Evolutionary conservation across 1,140 invertebrate species (phyloP), one percentile per base, ranked within the genome.

Genomic region (Cyphomyrmex costatus): DNA sequence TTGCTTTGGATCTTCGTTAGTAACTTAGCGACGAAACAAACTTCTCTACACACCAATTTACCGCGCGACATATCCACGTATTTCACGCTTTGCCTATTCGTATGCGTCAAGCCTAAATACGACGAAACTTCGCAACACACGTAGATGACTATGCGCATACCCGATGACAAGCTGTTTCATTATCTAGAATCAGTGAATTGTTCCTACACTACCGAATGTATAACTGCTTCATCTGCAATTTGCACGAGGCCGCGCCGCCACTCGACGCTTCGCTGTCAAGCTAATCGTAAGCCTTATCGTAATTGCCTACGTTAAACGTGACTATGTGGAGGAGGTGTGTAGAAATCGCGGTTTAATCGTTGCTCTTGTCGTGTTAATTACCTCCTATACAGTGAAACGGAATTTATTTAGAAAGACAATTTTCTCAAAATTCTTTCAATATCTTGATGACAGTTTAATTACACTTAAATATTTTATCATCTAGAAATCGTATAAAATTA

Each of bases 241-340:
- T 87, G 79, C 88, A 87, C 86, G 79, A 79, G 79, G 27, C 76
- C 42, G 71, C 51, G 73, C 79, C 78, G 79, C 86, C 85, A 89
- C 86, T 89, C 88, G 88, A 80, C 88, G 88, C 88, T 70, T 77
- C 76, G 33, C 80, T 80, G 86, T 88, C 88, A 83, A 53, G 60
- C 86, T 83, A 89, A 88, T 88, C 88, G 89, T 90, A 93, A 84
- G 58, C 78, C 76, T 90, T 77, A 66, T 90, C 84, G 56, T 71
- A 85, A 86, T 86, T 91, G 70, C 80, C 85, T 66, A 53, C 53
- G 53, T 24, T 68, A 83, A 36, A 88, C 63, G 51, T 76, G 71
- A 53, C 65, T 83, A 42, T 68, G 30, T 30, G 71, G 6, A 51
- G 77, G 27, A 49, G 42, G 74, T 46, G 76, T 30, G 24, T 16